Conservation (phyloP, 2,797 vertebrate species). For the Petrocephalus schoutedeni region DNA sequence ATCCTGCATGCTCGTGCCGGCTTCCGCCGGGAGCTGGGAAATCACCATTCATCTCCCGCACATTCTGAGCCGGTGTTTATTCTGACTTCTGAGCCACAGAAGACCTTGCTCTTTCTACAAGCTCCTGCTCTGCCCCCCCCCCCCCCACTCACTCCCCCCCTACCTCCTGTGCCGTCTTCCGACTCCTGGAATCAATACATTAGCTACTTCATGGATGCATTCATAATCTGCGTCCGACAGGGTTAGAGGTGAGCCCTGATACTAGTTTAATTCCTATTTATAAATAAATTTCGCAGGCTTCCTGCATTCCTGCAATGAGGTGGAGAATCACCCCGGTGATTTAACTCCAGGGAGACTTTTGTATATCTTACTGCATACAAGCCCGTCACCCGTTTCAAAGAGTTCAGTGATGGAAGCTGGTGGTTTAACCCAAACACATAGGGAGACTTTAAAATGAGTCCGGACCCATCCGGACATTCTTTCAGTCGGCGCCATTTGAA, state of each 20-base stretch:
- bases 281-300: not conserved
- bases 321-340: not conserved
- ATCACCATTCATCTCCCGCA: not conserved
- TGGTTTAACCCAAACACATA: not conserved
- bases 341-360: not conserved
- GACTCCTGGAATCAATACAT: not conserved
- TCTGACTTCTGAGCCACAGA: not conserved
- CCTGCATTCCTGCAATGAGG: not conserved
- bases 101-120: not conserved
- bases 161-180: not conserved
- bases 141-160: not conserved
- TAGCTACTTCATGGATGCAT: not conserved
- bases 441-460: not conserved
- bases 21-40: not conserved
- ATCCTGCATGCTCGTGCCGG: not conserved
- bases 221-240: not conserved
- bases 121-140: not conserved
- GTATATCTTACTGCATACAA: not conserved
- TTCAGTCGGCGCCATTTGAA: slow-evolving; percentile 8
- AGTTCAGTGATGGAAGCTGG: not conserved
- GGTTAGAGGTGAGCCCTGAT: not conserved
- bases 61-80: not conserved
- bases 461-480: not conserved
- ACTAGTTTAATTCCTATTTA: not conserved
- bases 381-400: not conserved